These are phyloP conservation scores for Notechis scutatus DNA, from an alignment of 2,113 vertebrate species.

Conservation along the genomic window DNA sequence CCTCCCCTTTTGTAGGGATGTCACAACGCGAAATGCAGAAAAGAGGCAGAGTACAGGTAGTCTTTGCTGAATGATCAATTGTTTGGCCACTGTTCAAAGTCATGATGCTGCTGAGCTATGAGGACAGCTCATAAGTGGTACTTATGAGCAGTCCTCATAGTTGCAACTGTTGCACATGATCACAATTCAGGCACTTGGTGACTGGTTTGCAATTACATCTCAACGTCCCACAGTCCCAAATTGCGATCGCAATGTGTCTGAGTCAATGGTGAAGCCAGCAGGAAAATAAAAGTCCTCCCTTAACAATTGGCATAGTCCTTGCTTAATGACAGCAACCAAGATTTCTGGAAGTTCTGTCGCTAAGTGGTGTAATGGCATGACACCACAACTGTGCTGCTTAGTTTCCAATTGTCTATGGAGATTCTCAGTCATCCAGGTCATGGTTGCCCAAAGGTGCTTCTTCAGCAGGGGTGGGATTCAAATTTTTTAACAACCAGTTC, in stretches of 20 bases:
- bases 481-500: too few species aligned
- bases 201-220: not conserved
- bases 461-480: too few species aligned
- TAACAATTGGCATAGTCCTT: not conserved
- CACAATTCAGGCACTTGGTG: not conserved
- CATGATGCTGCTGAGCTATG: not conserved
- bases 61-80: not conserved
- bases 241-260: not conserved
- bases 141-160: not conserved
- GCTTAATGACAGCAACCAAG: not conserved
- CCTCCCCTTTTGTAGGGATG: not conserved
- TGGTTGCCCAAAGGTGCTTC: too few species aligned
- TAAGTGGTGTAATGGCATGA: not conserved
- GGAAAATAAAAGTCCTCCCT: not conserved
- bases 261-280: not conserved
- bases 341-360: not conserved
- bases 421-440: too few species aligned
- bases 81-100: not conserved
- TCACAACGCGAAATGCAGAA: not conserved
- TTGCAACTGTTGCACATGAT: not conserved
- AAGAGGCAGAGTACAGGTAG: not conserved
- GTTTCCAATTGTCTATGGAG: not conserved
- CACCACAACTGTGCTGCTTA: not conserved
- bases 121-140: not conserved
- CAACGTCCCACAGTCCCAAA: not conserved